Percentiles rank a stretch among this genome's conserved stretches.
phyloP scores from a whole-genome alignment of 2,113 vertebrate genomes.

The Tyto alba region DNA sequence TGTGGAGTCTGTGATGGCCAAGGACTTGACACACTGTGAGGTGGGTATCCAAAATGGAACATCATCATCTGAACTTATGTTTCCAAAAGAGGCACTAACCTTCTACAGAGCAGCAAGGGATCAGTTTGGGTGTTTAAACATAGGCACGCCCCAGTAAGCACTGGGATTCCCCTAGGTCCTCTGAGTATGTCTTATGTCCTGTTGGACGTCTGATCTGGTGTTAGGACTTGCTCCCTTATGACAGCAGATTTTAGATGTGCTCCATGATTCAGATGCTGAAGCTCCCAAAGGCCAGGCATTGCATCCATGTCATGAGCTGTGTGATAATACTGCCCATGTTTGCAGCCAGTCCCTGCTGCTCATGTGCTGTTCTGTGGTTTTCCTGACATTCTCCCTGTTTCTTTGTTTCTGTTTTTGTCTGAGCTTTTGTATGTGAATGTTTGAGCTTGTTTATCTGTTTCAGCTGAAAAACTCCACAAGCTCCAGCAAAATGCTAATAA shows the following conservation, averaged over 20 bases:
- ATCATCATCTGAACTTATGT: not conserved
- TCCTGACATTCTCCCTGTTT: not conserved
- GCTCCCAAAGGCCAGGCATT: rapidly evolving
- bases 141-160: no score
- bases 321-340: rapidly evolving
- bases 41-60: not conserved
- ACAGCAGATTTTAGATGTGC: not conserved
- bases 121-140: not conserved
- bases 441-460: slow-evolving; percentile 33
- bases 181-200: rapidly evolving
- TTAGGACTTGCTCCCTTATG: not conserved
- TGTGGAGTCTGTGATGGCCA: no score
- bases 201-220: rapidly evolving
- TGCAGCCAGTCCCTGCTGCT: not conserved
- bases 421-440: not conserved
- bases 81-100: not conserved
- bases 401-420: not conserved
- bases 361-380: not conserved
- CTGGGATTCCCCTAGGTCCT: not conserved
- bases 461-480: slow-evolving; percentile 19
- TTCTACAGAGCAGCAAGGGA: not conserved
- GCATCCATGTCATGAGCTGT: rapidly evolving
- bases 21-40: not conserved
- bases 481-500: slow-evolving; percentile 46
- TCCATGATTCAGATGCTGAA: not conserved